Conservation (phyloP, 2,797 vertebrate genomes). For the Vultur gryphus region DNA sequence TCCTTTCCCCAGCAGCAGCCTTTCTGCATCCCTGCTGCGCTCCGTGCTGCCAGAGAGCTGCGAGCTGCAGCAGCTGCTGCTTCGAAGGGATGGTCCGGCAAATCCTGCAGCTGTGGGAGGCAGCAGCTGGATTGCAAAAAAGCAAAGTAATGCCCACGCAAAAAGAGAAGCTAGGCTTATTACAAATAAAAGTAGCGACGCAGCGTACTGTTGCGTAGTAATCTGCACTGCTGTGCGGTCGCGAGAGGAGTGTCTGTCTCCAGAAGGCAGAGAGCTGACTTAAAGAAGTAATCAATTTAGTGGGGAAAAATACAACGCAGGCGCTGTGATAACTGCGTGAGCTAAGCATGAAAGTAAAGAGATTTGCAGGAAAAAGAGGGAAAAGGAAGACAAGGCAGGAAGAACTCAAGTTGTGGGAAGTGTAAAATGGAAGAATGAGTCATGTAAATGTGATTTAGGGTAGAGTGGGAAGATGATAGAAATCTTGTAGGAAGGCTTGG, state of each 20-base stretch:
- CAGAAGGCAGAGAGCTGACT: background rate
- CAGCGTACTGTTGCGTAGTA: fast-evolving
- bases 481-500: constrained; percentile 20
- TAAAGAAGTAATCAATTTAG: background rate
- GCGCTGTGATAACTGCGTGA: background rate
- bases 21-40: background rate
- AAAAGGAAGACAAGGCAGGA: constrained; percentile 29
- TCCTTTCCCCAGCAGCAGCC: background rate
- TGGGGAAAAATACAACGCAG: background rate
- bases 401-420: constrained; percentile 25
- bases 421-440: constrained; percentile 38
- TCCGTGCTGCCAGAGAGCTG: background rate
- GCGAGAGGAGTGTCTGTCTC: background rate
- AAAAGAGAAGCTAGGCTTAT: background rate
- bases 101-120: background rate
- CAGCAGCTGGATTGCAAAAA: background rate
- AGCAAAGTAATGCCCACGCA: background rate
- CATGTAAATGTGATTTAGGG: constrained; percentile 15
- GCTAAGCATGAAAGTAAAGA: background rate
- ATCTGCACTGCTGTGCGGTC: background rate
- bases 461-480: constrained; percentile 45
- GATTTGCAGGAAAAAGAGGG: background rate
- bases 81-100: background rate
- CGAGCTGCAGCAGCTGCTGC: background rate
- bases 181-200: background rate